Evolutionary conservation across 2,888 invertebrate genomes (phyloP).

Genomic region (Pristionchus arcanus): DNA sequence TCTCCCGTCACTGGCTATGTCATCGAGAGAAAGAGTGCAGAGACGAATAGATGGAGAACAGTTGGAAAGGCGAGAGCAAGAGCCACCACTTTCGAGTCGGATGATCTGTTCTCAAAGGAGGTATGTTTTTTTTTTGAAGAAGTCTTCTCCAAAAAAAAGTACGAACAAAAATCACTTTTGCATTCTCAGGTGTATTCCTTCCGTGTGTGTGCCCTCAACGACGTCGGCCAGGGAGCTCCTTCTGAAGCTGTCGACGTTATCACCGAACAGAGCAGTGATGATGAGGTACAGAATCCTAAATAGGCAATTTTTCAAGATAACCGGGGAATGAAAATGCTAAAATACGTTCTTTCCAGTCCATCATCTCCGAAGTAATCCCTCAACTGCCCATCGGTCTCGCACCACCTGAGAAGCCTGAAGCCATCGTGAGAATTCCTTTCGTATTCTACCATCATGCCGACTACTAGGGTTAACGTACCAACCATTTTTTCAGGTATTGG

Average conservation of each 20-base stretch:
- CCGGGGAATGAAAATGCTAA: neutral
- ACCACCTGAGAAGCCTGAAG: conserved; percentile 53
- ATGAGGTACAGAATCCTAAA: conserved; percentile 56
- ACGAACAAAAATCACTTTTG: too few relatives aligned
- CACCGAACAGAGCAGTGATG: conserved; percentile 61
- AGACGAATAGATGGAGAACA: conserved; percentile 69
- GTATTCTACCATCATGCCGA: neutral
- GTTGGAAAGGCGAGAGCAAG: conserved; percentile 62
- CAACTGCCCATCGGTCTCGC: conserved; percentile 52
- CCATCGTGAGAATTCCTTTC: conserved; percentile 13
- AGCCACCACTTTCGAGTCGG: conserved; percentile 63
- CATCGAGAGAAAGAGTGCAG: conserved; percentile 73
- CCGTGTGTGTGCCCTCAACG: conserved; percentile 72
- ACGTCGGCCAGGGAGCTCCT: conserved; percentile 72
- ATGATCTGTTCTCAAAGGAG: conserved; percentile 71
- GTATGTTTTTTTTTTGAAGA: neutral
- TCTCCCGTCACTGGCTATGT: conserved; percentile 75
- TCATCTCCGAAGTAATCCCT: conserved; percentile 53
- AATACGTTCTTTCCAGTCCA: neutral
- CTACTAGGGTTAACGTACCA: neutral
- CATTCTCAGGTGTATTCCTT: conserved; percentile 66
- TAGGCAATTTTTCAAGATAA: too few relatives aligned
- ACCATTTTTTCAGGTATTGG: conserved; percentile 31
- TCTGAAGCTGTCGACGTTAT: conserved; percentile 71
- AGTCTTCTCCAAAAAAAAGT: too few relatives aligned